Conservation (phyloP, 2,888 invertebrate species). For the Hydrotaea diabolus region DNA sequence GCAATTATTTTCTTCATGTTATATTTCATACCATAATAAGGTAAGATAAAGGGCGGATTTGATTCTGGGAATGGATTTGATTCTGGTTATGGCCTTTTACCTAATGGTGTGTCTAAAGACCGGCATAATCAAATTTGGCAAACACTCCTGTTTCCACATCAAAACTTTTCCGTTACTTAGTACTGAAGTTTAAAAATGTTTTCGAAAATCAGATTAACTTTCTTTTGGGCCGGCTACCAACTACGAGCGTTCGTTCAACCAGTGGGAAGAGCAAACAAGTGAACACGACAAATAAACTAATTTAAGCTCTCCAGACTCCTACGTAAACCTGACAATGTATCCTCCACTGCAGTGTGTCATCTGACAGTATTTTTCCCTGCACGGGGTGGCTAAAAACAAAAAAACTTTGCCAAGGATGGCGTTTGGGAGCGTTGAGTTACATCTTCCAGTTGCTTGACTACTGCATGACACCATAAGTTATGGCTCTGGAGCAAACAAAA, state of each 20-base stretch:
- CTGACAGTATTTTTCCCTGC: background rate
- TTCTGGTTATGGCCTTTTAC: background rate
- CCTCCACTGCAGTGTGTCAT: background rate
- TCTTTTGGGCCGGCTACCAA: background rate
- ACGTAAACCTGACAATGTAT: slow-evolving; percentile 1
- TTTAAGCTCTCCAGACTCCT: background rate
- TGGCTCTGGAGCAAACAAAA: slow-evolving; percentile 1
- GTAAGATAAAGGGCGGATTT: too few relatives aligned
- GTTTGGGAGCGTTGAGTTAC: background rate
- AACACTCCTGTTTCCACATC: background rate
- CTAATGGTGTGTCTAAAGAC: slow-evolving; percentile 3
- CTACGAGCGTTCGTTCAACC: background rate
- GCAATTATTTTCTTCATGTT: too few relatives aligned
- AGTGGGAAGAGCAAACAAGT: background rate
- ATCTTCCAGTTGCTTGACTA: slow-evolving; percentile 8
- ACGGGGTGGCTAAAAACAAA: background rate
- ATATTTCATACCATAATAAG: too few relatives aligned
- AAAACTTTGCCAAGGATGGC: background rate
- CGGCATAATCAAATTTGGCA: background rate
- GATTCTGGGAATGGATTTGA: too few relatives aligned
- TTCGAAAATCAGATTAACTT: slow-evolving; percentile 24
- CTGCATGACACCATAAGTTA: slow-evolving; percentile 19
- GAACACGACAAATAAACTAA: slow-evolving; percentile 15
- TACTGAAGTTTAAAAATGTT: background rate
- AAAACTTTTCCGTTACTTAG: background rate